These are phyloP conservation scores for Brachypalpus laphriformis DNA, from an alignment of 2,888 invertebrate species.

Conservation along the genomic window DNA sequence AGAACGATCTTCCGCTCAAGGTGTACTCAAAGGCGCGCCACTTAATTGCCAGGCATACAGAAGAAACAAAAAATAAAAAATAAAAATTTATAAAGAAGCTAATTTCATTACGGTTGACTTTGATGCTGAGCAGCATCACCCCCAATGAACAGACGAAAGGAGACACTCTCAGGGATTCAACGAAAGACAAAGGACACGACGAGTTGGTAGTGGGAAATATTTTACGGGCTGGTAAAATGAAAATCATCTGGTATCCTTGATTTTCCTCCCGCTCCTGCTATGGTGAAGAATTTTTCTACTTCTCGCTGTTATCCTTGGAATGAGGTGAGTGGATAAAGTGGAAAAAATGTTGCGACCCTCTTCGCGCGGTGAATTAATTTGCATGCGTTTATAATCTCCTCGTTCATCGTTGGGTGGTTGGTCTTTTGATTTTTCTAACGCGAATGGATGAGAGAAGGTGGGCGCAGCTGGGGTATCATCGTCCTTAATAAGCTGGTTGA, in stretches of 20 bases:
- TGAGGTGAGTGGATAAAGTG: conserved; percentile 48
- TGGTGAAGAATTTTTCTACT: conserved; percentile 8
- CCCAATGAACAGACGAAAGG: conserved; percentile 57
- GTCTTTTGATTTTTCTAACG: conserved; percentile 44
- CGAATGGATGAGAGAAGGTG: background rate
- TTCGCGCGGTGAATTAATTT: conserved; percentile 64
- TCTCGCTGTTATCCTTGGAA: conserved; percentile 28
- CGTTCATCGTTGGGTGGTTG: conserved; percentile 34
- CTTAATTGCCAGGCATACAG: conserved; percentile 71
- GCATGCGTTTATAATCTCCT: conserved; percentile 68
- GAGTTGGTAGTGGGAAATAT: conserved; percentile 11
- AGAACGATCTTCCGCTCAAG: conserved; percentile 66
- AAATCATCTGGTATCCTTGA: conserved; percentile 66
- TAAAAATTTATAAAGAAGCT: conserved; percentile 32
- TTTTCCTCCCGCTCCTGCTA: conserved; percentile 15
- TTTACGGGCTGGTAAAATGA: conserved; percentile 52
- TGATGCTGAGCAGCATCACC: conserved; percentile 57
- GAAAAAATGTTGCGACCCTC: conserved; percentile 50
- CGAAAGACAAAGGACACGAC: conserved; percentile 59
- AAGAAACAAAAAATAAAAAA: conserved; percentile 38
- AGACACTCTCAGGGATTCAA: conserved; percentile 60
- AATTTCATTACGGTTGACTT: conserved; percentile 74
- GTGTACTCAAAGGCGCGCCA: conserved; percentile 73
- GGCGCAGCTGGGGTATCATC: conserved; percentile 36
- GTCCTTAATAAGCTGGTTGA: conserved; percentile 57